Conservation (phyloP, 2,888 invertebrate genomes). For the Ametastegia equiseti region DNA sequence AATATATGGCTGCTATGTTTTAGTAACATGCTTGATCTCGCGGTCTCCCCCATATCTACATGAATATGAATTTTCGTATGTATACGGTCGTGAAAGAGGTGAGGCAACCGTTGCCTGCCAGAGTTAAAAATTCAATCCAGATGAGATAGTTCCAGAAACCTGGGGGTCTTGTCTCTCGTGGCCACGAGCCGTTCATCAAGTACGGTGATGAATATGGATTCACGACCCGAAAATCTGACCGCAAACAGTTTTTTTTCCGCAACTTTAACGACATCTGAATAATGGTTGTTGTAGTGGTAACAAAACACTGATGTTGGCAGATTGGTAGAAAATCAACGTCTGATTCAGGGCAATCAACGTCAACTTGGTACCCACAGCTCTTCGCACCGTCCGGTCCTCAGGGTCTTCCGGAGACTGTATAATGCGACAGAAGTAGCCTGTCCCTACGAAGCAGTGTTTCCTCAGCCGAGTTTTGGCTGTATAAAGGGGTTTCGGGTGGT, state of each 20-base stretch:
- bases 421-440: slow-evolving; percentile 25
- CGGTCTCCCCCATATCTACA: not conserved
- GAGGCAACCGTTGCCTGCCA: slow-evolving; percentile 11
- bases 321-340: slow-evolving; percentile 15
- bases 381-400: not conserved
- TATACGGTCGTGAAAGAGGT: not conserved
- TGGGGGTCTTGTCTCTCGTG: too few relatives aligned
- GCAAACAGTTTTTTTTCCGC: not conserved
- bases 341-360: slow-evolving; percentile 37
- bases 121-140: not conserved
- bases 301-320: slow-evolving; percentile 24
- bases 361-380: slow-evolving; percentile 7
- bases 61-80: slow-evolving; percentile 28
- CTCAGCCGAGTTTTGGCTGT: not conserved
- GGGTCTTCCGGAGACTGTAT: slow-evolving; percentile 25
- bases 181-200: too few relatives aligned
- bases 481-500: slow-evolving; percentile 17
- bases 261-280: not conserved
- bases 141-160: not conserved
- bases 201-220: not conserved
- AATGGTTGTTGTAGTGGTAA: not conserved
- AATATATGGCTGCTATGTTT: slow-evolving; percentile 1
- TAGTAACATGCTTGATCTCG: slow-evolving; percentile 21
- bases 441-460: slow-evolving; percentile 33
- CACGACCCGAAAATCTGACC: not conserved